A percentile compares a stretch with the other conserved stretches of the same genome.
Evolutionary conservation across 1,140 invertebrate genomes (phyloP).

Genomic region (Linepithema humile): DNA sequence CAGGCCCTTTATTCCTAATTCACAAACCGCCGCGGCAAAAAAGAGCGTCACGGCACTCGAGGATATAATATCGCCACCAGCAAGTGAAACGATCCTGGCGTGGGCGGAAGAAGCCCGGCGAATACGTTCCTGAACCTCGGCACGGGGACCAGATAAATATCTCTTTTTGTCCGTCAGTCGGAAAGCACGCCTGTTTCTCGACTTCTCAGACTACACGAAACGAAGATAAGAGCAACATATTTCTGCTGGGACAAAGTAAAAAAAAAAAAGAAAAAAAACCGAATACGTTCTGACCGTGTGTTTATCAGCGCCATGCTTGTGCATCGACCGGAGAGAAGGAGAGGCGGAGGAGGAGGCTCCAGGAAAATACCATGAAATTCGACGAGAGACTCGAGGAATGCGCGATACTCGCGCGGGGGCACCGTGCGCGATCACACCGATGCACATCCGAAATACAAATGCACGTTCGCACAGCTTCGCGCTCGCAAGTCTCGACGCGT

Average conservation of each 20-base stretch:
- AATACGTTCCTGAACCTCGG: conserved; percentile 46
- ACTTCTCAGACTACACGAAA: conserved; percentile 46
- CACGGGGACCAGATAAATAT: conserved; percentile 51
- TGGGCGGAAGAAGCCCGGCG: conserved; percentile 50
- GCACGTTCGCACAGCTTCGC: too few species aligned
- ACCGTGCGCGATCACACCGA: not conserved
- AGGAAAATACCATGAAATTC: not conserved
- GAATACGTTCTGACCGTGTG: conserved; percentile 20
- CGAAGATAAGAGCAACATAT: conserved; percentile 55
- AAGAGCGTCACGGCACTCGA: conserved; percentile 36
- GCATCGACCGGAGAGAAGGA: not conserved
- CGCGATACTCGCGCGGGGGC: not conserved
- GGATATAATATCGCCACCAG: conserved; percentile 72
- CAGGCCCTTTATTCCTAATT: conserved; percentile 77
- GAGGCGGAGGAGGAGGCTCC: not conserved
- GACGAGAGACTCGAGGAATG: not conserved
- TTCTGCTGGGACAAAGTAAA: conserved; percentile 31
- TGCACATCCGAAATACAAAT: not conserved
- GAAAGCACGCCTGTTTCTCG: conserved; percentile 54
- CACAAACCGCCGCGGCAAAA: conserved; percentile 68
- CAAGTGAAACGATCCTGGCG: conserved; percentile 43
- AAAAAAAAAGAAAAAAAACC: too few species aligned
- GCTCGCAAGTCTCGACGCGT: not conserved
- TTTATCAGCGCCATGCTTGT: conserved; percentile 50
- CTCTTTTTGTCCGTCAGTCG: conserved; percentile 56